Base-by-base conservation (phyloP, 2,797 vertebrate genomes). In the Chromis chromis region DNA sequence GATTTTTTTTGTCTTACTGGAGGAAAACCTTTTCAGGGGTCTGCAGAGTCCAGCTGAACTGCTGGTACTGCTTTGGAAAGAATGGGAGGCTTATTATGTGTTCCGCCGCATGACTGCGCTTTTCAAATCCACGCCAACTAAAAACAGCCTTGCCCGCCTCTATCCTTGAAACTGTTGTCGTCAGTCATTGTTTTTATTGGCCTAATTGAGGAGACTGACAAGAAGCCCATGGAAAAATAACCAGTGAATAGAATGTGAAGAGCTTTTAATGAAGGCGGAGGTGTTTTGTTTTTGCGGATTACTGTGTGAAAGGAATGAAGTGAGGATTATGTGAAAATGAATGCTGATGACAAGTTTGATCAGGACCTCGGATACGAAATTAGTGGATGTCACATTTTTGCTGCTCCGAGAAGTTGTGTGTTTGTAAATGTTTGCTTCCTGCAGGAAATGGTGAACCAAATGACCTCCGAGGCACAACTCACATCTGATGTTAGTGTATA, bases 31-130 rank as follows among this genome's bases (percentile, higher is more conserved):
- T 90, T 87, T 86, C 74, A 78, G 72, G 77, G 76, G 64, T 85
- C 70, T 52, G 72, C 28, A 1, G 82, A 62, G 75, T 81, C 81
- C 78, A 31, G 65, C 19, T 83, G 78, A 92, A 89, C 84, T 77
- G 72, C 84, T 55, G 67, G 86, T 89, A 79, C 82, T 94, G 81
- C 75, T 89, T 93, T 81, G 79, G 74, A 87, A 89, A 93, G 90
- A 90, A 89, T 90, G 54, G 90, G 90, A 91, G 53, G 91, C 89
- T 90, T 94, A 92, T 91, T 95, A 95, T 91, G 90, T 91, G 94
- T 96, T 91, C 91, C 87, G 92, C 90, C 89, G 95, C 97, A 97
- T 93, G 96, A 96, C 91, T 96, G 96, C 94, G 94, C 95, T 96
- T 96, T 87, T 61, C 71, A 75, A 74, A 83, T 74, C 78, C 64